A percentile compares a stretch with the other conserved stretches of the same genome.
phyloP scores from a whole-genome alignment of 2,888 invertebrate genomes.

The Aspidiotus rigidus region DNA sequence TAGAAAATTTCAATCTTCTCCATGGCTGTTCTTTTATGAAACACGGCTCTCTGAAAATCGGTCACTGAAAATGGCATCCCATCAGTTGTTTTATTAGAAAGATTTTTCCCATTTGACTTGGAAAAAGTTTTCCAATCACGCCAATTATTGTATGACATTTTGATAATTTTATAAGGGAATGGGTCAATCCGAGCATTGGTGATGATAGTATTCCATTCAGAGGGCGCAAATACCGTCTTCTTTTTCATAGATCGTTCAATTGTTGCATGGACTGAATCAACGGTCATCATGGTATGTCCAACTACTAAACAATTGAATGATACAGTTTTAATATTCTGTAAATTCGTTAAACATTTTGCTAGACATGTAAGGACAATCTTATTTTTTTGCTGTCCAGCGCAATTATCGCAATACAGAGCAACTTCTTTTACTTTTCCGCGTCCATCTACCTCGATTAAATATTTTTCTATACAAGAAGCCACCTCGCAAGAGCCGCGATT shows the following conservation, averaged over 20 bases:
- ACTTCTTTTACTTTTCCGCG: conserved; percentile 21
- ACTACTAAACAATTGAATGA: conserved; percentile 39
- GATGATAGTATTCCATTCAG: conserved; percentile 36
- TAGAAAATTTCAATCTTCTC: not conserved
- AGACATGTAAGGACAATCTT: conserved; percentile 29
- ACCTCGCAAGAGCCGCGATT: conserved; percentile 23
- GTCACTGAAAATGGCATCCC: not conserved
- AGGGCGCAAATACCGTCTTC: conserved; percentile 38
- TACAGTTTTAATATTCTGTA: conserved; percentile 6
- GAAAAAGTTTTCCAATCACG: conserved; percentile 10
- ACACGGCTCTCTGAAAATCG: not conserved
- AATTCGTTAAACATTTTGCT: not conserved
- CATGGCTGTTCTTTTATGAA: not conserved
- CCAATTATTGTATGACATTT: conserved; percentile 12
- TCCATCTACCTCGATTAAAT: conserved; percentile 38
- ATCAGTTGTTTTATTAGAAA: not conserved
- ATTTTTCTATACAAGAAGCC: conserved; percentile 14
- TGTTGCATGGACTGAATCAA: conserved; percentile 41
- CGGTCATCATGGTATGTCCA: conserved; percentile 43
- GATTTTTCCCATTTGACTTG: not conserved
- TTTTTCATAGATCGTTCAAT: conserved; percentile 42
- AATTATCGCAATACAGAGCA: conserved; percentile 37
- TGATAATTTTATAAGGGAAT: conserved; percentile 12
- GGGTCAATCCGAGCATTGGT: conserved; percentile 30
- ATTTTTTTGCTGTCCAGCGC: conserved; percentile 37